Evolutionary conservation across 2,888 invertebrate species (phyloP), one percentile per base, ranked within the genome.

Genomic region (Ichneumoninae sp.): DNA sequence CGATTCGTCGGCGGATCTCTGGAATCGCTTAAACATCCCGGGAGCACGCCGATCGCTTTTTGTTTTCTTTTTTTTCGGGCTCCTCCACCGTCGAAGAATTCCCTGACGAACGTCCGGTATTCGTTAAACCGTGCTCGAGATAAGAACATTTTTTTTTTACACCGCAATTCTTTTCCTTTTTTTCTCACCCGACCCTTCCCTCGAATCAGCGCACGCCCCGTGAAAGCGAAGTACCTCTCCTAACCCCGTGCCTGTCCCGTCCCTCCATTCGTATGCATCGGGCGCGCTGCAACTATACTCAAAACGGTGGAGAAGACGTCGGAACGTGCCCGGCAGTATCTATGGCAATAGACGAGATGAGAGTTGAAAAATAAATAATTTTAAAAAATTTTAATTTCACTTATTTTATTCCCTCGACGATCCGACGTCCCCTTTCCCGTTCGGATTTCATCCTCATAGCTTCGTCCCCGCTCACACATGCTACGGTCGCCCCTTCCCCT

Each of bases 1-100:
- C 22, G 19, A 19, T 36, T 19, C 36, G 33, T n/a, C 66, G 16
- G 57, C 66, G 57, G 65, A 65, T 57, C 26, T 36, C 54, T 75
- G 54, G 57, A 8, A 44, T 68, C 16, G 52, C 68, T 72, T 50
- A 36, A 72, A 72, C 76, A 13, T 52, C 36, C 36, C 66, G 57
- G 75, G 66, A 75, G 54, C 66, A 76, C 76, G 54, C 71, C 70
- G 71, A 80, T 83, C 80, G 80, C 80, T 75, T 83, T n/a, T 19
- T 52, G 19, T n/a, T 19, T n/a, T 52, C 0, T 19, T 19, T 54
- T 54, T 54, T 54, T 80, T 76, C 72, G 50, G 68, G 71, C 76
- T 76, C 40, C 57, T 40, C 68, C 16, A 52, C 26, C 19, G 47
- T 60, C 44, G 68, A 68, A 54, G 26, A 26, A 13, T 66, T 75